Conservation (phyloP, 1,140 invertebrate genomes). For the Zaprionus taronus region DNA sequence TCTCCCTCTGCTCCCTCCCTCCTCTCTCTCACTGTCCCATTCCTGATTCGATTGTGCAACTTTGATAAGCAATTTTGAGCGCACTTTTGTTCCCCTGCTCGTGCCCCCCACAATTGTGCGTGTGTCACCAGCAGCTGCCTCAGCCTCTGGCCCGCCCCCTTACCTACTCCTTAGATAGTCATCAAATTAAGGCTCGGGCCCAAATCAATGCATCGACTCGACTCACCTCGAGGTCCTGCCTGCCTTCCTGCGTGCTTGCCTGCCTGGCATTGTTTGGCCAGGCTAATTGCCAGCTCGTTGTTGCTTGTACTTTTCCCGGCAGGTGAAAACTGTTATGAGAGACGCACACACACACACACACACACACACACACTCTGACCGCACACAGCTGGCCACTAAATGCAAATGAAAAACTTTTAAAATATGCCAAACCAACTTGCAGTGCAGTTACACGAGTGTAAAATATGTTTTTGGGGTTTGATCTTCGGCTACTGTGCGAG, state of each 20-base stretch:
- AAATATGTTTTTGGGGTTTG: constrained; percentile 50
- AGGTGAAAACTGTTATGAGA: constrained; percentile 75
- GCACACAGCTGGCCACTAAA: constrained; percentile 45
- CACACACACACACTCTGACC: constrained; percentile 3
- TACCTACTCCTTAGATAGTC: constrained; percentile 56
- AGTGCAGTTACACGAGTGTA: constrained; percentile 66
- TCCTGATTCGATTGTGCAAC: constrained; percentile 69
- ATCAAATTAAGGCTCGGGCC: constrained; percentile 67
- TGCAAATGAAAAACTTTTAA: constrained; percentile 79
- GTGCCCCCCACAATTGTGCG: constrained; percentile 50
- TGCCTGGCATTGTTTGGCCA: constrained; percentile 59
- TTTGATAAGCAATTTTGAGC: constrained; percentile 74
- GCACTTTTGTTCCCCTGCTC: constrained; percentile 37
- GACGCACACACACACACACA: constrained; percentile 22
- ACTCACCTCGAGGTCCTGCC: constrained; percentile 23
- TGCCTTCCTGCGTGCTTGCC: neutral
- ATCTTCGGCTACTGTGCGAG: constrained; percentile 10
- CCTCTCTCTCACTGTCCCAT: neutral
- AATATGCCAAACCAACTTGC: constrained; percentile 62
- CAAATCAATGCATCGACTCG: constrained; percentile 67
- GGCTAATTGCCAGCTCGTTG: constrained; percentile 65
- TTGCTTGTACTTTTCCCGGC: constrained; percentile 25
- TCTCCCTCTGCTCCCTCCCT: constrained; percentile 18
- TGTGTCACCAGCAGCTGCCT: constrained; percentile 67
- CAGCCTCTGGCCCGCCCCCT: constrained; percentile 10